Base-by-base conservation (phyloP, 2,888 invertebrate species). In the Parnassius apollo region DNA sequence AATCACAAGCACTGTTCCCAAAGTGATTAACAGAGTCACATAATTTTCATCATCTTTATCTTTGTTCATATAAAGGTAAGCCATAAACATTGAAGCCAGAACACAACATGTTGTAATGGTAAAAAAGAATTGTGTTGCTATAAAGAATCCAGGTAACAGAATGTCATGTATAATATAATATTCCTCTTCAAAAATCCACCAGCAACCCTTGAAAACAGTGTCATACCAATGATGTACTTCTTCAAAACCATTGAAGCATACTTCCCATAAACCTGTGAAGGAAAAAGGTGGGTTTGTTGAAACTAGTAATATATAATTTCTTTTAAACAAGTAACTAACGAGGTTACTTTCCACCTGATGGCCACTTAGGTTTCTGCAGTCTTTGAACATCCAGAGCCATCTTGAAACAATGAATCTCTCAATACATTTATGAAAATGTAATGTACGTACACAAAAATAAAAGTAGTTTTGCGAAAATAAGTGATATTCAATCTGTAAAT, bases 171-270 rank as follows among this genome's bases (percentile, higher is more conserved):
- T 97, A 64, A 98, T 98, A 79, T 98, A 97, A 82, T 97, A 98
- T 87, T 99, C 98, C 83, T 98, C 98, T 86, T 98, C 97, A 78
- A 98, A 98, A 65, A 99, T 96, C 98, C 98, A 99, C 96, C 98
- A 98, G 79, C 99, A 99, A 0, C 97, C 97, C 13, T 92, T 93
- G 75, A 97, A 97, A 59, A 93, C 92, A 7, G 94, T 95, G 76
- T 98, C 97, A 86, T 98, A 98, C 83, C 95, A 94, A 69, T 96
- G 95, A 71, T 96, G 95, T 4, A 96, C 94, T 81, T 98, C 98
- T 85, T 96, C 95, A 80, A 98, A 98, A 53, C 96, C 93, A 73
- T 95, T 93, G 75, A 99, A 97, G 81, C 99, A 99, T 3, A 98
- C 97, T 85, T 98, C 96, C 99, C 99, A 99, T 46, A 99, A 91